Evolutionary conservation across 2,113 vertebrate genomes (phyloP), one percentile per base, ranked within the genome.

Genomic region (Macrotus californicus): DNA sequence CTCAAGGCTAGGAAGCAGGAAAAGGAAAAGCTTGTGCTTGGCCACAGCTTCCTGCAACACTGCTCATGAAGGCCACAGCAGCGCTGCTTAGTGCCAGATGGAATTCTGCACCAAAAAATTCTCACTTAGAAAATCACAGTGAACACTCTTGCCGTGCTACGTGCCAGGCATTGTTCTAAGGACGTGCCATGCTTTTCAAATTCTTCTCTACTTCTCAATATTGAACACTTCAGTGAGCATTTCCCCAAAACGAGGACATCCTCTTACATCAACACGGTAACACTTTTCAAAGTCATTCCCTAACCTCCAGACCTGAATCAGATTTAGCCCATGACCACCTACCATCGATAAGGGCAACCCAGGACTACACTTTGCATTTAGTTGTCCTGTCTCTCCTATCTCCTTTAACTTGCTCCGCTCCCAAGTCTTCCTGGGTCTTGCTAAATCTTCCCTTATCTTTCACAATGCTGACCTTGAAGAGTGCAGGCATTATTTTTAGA

Each of bases 361-460:
- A 9, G 29, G 69, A 4, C 43, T 39, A n/a, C 2, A 2, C 1
- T 0, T 2, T 7, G 22, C 6, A 7, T 22, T 39, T n/a, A 31
- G 4, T 46, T 39, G 59, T 61, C 59, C 24, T 29, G 59, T 61
- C 59, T 61, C 21, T 61, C 59, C 24, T 24, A 24, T 61, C 59
- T 61, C 59, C 24, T 61, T 26, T 11, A 61, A 61, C 59, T 10
- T 61, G 69, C 22, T 34, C 41, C 2, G 0, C n/a, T 69, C 22
- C n/a, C 22, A n/a, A 50, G 24, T 46, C 46, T 91, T 39, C 48
- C 48, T 21, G 66, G 36, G 76, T 36, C 52, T n/a, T 54, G 31
- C 59, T 26, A 39, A 46, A 34, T 50, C 52, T 92, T 56, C 61
- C n/a, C 22, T 70, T 24, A 39, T 61, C 54, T 36, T 43, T 59